Evolutionary conservation across 2,113 vertebrate species (phyloP), one percentile per base, ranked within the genome.

Genomic region (Bostrychus sinensis): DNA sequence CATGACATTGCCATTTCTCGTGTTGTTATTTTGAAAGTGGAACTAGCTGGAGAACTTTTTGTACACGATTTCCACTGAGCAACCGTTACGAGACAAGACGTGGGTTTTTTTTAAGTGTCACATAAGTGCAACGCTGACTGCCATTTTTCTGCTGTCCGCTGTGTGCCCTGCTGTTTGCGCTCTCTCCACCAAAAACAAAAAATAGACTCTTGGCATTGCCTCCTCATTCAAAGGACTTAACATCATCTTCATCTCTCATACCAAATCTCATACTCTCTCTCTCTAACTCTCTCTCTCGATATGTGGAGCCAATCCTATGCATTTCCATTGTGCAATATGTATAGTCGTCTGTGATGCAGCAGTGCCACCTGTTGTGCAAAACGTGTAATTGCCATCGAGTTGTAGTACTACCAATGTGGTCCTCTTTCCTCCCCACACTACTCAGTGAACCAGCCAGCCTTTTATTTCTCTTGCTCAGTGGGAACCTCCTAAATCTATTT

Each of bases 371-470:
- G 82, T 88, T 65, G 84, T 88, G 58, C 55, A 59, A 80, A 85
- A 73, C 78, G 57, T 66, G 83, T 81, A 86, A 82, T 72, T 85
- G 81, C 73, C 72, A 85, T 77, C 42, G 17, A 75, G 75, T 84
- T 55, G 63, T 72, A 22, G 76, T 80, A 70, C 72, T 74, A 83
- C 38, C 63, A 46, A 81, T 69, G 77, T 84, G 67, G 82, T 82
- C 68, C 62, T 53, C 79, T 68, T 67, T 72, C 76, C 82, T n/a
- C n/a, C n/a, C n/a, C n/a, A n/a, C n/a, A 83, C 78, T 72, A 85
- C 86, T 90, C 83, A 89, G 83, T 84, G 82, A 90, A 89, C 89
- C 87, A 90, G 75, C 83, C 85, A 84, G 85, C 87, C 87, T 90
- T 78, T 72, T 59, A 66, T 86, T 80, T 83, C 54, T 75, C 42